These are phyloP conservation scores for Orthosia gothica DNA, from an alignment of 2,888 invertebrate genomes.

Conservation along the genomic window DNA sequence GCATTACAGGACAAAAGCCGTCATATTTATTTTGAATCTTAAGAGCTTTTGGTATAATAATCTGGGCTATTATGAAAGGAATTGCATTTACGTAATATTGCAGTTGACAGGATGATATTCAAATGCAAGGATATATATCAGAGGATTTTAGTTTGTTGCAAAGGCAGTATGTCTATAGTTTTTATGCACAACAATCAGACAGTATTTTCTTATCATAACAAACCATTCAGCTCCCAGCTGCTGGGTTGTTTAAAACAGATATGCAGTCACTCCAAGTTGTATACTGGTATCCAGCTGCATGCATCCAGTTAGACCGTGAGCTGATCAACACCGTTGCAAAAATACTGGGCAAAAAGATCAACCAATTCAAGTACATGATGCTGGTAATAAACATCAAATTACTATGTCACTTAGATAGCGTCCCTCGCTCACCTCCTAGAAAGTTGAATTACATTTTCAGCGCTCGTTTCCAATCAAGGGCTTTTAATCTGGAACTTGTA, in stretches of 20 bases:
- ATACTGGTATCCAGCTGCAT: too few relatives aligned
- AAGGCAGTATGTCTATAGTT: too few relatives aligned
- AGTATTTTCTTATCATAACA: too few relatives aligned
- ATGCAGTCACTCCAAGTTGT: too few relatives aligned
- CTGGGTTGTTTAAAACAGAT: too few relatives aligned
- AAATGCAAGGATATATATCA: not conserved
- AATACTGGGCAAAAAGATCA: too few relatives aligned
- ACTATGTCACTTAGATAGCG: not conserved
- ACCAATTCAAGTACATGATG: too few relatives aligned
- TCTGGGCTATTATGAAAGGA: constrained; percentile 26
- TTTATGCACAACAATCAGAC: too few relatives aligned
- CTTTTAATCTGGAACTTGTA: constrained; percentile 35
- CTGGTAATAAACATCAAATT: not conserved
- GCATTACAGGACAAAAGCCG: constrained; percentile 25
- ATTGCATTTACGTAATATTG: constrained; percentile 29
- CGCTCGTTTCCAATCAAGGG: constrained; percentile 23
- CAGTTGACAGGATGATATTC: not conserved
- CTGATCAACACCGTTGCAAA: too few relatives aligned
- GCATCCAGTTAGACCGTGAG: too few relatives aligned
- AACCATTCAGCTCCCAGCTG: too few relatives aligned
- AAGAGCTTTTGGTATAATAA: constrained; percentile 16
- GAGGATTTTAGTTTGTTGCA: too few relatives aligned
- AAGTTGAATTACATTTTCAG: constrained; percentile 26
- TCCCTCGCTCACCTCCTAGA: not conserved
- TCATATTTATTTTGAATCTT: constrained; percentile 31